Conservation (phyloP, 30 jellyfish, hydroid and myxozoan genomes). For the Rhopilema esculentum region DNA sequence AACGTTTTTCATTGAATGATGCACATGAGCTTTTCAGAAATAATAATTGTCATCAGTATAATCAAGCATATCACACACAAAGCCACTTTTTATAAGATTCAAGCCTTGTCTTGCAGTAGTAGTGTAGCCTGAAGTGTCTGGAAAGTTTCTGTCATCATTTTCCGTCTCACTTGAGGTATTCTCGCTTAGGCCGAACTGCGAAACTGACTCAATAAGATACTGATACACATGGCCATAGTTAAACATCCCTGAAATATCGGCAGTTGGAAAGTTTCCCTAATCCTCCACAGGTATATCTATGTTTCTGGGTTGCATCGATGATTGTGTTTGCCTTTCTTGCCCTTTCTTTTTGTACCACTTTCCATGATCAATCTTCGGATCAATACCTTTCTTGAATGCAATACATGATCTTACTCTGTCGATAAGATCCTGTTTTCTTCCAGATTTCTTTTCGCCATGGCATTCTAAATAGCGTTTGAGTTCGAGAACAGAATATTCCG, state of each 20-base stretch:
- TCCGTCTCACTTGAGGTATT: background rate
- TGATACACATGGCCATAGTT: slow-evolving; percentile 70
- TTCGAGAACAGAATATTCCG: background rate
- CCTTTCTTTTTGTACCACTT: slow-evolving; percentile 49
- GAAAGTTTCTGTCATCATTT: slow-evolving; percentile 17
- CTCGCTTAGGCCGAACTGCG: background rate
- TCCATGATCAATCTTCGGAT: slow-evolving; percentile 45
- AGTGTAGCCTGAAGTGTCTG: background rate
- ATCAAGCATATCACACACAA: slow-evolving; percentile 47
- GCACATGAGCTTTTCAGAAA: slow-evolving; percentile 64
- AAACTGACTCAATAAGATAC: slow-evolving; percentile 50
- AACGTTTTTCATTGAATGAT: slow-evolving; percentile 64
- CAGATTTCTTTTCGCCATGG: slow-evolving; percentile 10
- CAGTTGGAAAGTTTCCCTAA: slow-evolving; percentile 44
- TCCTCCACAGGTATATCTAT: slow-evolving; percentile 6
- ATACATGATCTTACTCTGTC: slow-evolving; percentile 18
- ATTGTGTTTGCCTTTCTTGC: background rate
- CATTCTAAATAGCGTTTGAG: slow-evolving; percentile 25
- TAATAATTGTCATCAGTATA: slow-evolving; percentile 32
- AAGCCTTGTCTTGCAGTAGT: slow-evolving; percentile 39
- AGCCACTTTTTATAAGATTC: slow-evolving; percentile 46
- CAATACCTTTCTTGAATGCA: slow-evolving; percentile 5
- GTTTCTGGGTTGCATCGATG: background rate
- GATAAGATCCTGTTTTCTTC: slow-evolving; percentile 35
- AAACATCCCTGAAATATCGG: slow-evolving; percentile 26